phyloP scores from a whole-genome alignment of 2,888 invertebrate genomes.

The Ophion obscuratus region DNA sequence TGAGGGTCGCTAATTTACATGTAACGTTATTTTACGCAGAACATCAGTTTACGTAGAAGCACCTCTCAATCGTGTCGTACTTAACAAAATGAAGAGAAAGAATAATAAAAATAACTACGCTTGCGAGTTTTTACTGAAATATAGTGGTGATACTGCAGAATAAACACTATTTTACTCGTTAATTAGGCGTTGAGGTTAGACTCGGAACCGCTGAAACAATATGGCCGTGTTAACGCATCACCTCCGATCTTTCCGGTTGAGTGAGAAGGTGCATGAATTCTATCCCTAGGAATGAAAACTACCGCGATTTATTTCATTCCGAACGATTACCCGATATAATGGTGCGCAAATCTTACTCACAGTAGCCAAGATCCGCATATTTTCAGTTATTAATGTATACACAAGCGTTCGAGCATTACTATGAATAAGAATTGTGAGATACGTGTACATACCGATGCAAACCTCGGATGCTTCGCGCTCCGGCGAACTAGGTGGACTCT shows the following conservation, averaged over 20 bases:
- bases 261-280: constrained; percentile 10
- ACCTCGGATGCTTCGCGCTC: no score
- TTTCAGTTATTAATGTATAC: no score
- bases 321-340: constrained; percentile 51
- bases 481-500: no score
- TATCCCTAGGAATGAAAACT: constrained; percentile 1
- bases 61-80: no score
- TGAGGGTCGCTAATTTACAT: neutral
- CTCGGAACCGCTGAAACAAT: neutral
- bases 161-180: constrained; percentile 13
- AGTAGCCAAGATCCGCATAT: neutral
- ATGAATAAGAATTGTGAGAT: no score
- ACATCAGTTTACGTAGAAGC: neutral
- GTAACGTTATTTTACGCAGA: neutral
- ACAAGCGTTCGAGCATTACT: no score
- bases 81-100: no score
- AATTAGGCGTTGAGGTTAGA: constrained; percentile 23
- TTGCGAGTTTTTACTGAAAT: no score
- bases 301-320: constrained; percentile 28
- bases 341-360: neutral
- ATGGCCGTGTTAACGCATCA: neutral
- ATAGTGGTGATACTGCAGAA: no score
- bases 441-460: no score
- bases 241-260: constrained; percentile 30
- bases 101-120: no score